Evolutionary conservation across 2,888 invertebrate genomes (phyloP).

Genomic region (Alcis repandata): DNA sequence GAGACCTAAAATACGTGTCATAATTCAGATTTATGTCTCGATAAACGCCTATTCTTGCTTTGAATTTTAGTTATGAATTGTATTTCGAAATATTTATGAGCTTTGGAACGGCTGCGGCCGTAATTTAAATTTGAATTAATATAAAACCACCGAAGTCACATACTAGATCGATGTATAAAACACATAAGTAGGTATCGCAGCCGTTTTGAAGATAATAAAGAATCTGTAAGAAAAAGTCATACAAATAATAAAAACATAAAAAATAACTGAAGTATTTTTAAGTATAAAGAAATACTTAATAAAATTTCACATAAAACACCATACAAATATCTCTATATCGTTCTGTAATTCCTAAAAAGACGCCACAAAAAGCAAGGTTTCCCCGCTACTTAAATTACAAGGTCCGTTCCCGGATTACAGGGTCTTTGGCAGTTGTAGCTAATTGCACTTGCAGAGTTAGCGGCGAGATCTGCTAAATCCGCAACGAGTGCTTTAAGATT

Average conservation of each 20-base stretch:
- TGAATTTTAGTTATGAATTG: slow-evolving; percentile 36
- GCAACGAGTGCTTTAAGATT: slow-evolving; percentile 84
- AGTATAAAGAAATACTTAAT: no score
- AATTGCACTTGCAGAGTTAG: slow-evolving; percentile 84
- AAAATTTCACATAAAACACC: no score
- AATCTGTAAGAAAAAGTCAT: no score
- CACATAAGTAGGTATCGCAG: no score
- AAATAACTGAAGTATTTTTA: no score
- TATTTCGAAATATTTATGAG: slow-evolving; percentile 34
- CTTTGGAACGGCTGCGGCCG: slow-evolving; percentile 3
- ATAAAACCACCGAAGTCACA: no score
- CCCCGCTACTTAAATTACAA: slow-evolving; percentile 65
- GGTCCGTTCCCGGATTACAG: slow-evolving; percentile 74
- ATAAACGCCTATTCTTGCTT: slow-evolving; percentile 40
- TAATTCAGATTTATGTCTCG: slow-evolving; percentile 46
- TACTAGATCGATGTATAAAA: no score
- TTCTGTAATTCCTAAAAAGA: slow-evolving; percentile 9
- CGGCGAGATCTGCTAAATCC: slow-evolving; percentile 71
- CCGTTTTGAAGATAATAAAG: no score
- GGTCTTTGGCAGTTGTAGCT: slow-evolving; percentile 70
- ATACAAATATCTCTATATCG: background rate
- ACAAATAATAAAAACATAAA: no score
- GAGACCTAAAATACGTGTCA: slow-evolving; percentile 42
- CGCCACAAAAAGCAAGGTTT: background rate
- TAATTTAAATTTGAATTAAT: slow-evolving; percentile 7